phyloP scores from a whole-genome alignment of 2,797 vertebrate genomes.

The Erethizon dorsatum region DNA sequence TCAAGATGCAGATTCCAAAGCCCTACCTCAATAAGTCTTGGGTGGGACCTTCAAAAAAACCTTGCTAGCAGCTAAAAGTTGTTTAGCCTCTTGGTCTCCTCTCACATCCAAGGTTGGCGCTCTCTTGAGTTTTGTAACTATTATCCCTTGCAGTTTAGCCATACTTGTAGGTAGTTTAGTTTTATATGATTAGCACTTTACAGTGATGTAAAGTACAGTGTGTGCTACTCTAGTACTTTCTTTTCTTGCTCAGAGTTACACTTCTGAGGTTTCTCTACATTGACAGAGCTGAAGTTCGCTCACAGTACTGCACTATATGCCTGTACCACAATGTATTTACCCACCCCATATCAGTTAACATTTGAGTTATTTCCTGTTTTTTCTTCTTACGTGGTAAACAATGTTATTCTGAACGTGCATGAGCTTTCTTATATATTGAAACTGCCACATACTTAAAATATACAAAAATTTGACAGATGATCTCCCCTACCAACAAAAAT shows the following conservation, averaged over 20 bases:
- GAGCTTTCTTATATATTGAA: neutral
- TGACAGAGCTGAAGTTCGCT: neutral
- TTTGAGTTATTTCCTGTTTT: neutral
- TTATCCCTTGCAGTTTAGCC: neutral
- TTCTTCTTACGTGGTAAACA: neutral
- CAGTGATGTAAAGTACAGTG: neutral
- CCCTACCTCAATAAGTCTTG: neutral
- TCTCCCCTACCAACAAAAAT: neutral
- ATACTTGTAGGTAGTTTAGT: neutral
- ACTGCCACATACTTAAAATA: neutral
- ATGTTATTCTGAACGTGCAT: neutral
- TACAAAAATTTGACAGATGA: neutral
- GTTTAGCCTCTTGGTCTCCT: neutral
- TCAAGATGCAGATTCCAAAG: conserved; percentile 27
- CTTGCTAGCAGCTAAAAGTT: neutral
- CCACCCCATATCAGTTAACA: neutral
- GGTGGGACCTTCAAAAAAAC: neutral
- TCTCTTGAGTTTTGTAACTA: neutral
- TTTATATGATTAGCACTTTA: neutral
- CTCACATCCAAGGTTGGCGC: neutral
- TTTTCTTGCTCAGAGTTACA: neutral
- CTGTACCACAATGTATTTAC: neutral
- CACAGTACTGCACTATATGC: neutral
- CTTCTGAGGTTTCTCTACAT: neutral
- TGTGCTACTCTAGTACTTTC: neutral